Base-by-base conservation (phyloP, 2,113 vertebrate species). In the Pluvialis apricaria region DNA sequence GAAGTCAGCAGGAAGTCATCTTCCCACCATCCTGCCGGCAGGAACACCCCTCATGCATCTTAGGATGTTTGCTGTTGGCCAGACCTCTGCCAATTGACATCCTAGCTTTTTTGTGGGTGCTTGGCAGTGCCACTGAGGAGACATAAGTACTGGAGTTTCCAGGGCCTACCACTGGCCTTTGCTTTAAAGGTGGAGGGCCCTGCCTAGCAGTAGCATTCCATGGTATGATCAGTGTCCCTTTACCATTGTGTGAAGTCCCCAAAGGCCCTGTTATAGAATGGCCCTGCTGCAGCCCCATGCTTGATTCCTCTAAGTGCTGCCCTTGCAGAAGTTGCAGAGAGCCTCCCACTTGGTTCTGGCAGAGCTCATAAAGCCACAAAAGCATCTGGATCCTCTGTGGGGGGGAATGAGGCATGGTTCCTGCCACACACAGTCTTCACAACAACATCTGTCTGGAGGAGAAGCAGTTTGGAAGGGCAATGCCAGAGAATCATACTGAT, bases 311-410 rank as follows among this genome's bases (percentile, higher is more conserved):
- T 20, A 36, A 94, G 57, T 68, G 64, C 68, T 78, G 73, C 82
- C 71, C 78, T 80, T 44, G 65, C 52, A 82, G 57, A 76, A 85
- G 73, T 40, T 95, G 57, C 70, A 51, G 58, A 68, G 42, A 81
- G 14, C 72, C 51, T 90, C 72, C n/a, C 11, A 5, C 47, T 65
- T 4, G 5, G 49, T 86, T 51, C 77, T 95, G 95, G 72, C 88
- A 91, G 80, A 86, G 47, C 52, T 88, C 28, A 34, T 28, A 65
- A 92, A 94, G 72, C 94, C 87, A 62, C 87, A 88, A 20, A 80
- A 89, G 57, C 82, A 92, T 91, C 75, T 88, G 88, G 75, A 40
- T 62, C 66, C 29, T 77, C 31, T 0, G 2, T 0, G 0, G 34
- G 60, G 64, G 31, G 15, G 66, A 44, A 21, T 7, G 40, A 82